Evolutionary conservation across 2,113 vertebrate species (phyloP).

Genomic region (Hippocampus guttulatus): DNA sequence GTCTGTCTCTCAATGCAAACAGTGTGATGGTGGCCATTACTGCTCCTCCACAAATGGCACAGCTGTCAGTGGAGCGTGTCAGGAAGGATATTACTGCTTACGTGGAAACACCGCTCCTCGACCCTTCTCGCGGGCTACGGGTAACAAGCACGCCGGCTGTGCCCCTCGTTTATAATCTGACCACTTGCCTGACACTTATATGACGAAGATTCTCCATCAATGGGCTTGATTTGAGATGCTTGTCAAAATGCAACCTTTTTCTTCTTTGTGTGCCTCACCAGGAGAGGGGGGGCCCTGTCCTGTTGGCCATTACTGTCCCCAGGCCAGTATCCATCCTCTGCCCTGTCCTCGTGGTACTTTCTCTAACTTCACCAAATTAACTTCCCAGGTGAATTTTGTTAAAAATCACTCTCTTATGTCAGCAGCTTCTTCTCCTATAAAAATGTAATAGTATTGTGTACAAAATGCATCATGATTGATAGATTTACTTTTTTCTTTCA

Average conservation of each 20-base stretch:
- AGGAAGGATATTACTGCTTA: slow-evolving; percentile 80
- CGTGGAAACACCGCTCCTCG: slow-evolving; percentile 71
- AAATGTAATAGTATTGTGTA: neutral
- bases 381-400: slow-evolving; percentile 69
- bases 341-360: slow-evolving; percentile 81
- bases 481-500: neutral
- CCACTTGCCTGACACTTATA: neutral
- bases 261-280: slow-evolving; percentile 46
- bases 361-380: slow-evolving; percentile 68
- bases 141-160: slow-evolving; percentile 43
- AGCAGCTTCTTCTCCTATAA: neutral
- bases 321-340: slow-evolving; percentile 67
- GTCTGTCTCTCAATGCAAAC: slow-evolving; percentile 64
- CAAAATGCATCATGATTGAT: neutral
- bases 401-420: slow-evolving; percentile 8
- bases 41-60: slow-evolving; percentile 75
- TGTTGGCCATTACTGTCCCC: slow-evolving; percentile 78
- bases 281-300: slow-evolving; percentile 80
- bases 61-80: slow-evolving; percentile 73
- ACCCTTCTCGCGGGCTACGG: slow-evolving; percentile 61
- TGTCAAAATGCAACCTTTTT: slow-evolving; percentile 22
- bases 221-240: slow-evolving; percentile 3
- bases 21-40: slow-evolving; percentile 78
- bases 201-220: neutral
- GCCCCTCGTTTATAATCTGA: neutral